Percentiles rank a stretch among this genome's conserved stretches.
These are phyloP conservation scores for Drosophila stalkeri DNA, from an alignment of 2,888 invertebrate species.

Conservation along the genomic window DNA sequence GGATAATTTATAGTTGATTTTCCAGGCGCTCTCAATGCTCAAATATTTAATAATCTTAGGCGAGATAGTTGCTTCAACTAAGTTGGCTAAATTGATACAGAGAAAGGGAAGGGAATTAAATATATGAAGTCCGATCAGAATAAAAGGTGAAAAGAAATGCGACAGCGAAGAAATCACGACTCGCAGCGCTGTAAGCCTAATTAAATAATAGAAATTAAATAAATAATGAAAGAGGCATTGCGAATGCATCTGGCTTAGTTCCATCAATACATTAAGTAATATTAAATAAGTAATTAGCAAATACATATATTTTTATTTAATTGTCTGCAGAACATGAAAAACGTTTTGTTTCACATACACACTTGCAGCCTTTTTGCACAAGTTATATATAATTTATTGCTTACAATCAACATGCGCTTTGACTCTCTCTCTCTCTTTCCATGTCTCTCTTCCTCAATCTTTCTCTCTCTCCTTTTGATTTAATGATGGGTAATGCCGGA, in stretches of 20 bases:
- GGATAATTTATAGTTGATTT: neutral
- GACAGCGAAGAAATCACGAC: too few species aligned
- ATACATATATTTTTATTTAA: neutral
- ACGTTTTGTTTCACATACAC: neutral
- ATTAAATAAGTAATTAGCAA: neutral
- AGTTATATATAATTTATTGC: constrained; percentile 4
- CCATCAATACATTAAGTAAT: too few species aligned
- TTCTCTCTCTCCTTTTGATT: constrained; percentile 37
- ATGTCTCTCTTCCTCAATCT: neutral
- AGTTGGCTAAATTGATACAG: too few species aligned
- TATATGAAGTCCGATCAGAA: too few species aligned
- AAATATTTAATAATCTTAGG: neutral
- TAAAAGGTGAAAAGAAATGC: too few species aligned
- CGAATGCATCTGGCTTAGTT: too few species aligned
- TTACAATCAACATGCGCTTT: neutral
- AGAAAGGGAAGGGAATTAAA: too few species aligned
- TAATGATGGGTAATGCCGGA: constrained; percentile 38
- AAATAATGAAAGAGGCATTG: too few species aligned
- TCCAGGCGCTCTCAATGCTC: neutral
- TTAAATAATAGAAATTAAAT: too few species aligned
- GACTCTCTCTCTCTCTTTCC: neutral
- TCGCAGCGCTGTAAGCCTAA: too few species aligned
- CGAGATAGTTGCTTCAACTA: too few species aligned
- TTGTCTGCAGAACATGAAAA: neutral
- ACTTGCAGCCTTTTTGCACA: neutral